Base-by-base conservation (phyloP, 1,140 invertebrate genomes). In the Lamellibrachia luymesi region DNA sequence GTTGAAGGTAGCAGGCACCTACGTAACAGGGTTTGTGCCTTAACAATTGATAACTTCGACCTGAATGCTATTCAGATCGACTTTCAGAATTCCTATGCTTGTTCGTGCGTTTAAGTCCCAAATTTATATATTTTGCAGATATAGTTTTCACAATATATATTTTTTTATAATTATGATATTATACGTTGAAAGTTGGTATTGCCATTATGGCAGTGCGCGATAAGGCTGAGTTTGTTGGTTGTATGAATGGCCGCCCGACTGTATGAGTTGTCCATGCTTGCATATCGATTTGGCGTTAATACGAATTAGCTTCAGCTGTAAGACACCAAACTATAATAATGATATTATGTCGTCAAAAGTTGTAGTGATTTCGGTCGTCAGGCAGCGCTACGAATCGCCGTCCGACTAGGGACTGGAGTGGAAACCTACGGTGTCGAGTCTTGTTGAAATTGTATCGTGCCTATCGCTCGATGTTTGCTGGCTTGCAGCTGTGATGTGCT, bases 61-160 rank as follows among this genome's bases (percentile, higher is more conserved):
- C 64, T 80, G 64, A 22, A 80, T 80, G 64, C 64, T 80, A 80
- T 80, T 22, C 13, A 80, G 17, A 80, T 80, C 64, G 64, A 80
- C 64, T 80, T 80, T 80, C 25, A 80, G 7, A 80, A 80, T 80
- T 80, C 13, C 13, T 6, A 13, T 10, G 13, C 17, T 80, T 80
- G 64, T 10, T 56, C 52, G 52, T 56, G 13, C 25, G 64, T 22
- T 80, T 80, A 56, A 22, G 64, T 80, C 64, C 13, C 13, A 2
- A 80, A 80, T 80, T 17, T 80, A 80, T 80, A 80, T 80, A 80
- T 80, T 80, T 80, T 80, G 64, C 64, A 80, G 64, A 80, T 80
- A 22, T 80, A 22, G 25, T 17, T 22, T 22, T 56, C 52, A 56
- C 52, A 56, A 7, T 80, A 80, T 80, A 80, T 80, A 80, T 80